Percentiles rank a stretch among this genome's conserved stretches.
phyloP scores from a whole-genome alignment of 2,888 invertebrate genomes.

The Drosophila conformis region DNA sequence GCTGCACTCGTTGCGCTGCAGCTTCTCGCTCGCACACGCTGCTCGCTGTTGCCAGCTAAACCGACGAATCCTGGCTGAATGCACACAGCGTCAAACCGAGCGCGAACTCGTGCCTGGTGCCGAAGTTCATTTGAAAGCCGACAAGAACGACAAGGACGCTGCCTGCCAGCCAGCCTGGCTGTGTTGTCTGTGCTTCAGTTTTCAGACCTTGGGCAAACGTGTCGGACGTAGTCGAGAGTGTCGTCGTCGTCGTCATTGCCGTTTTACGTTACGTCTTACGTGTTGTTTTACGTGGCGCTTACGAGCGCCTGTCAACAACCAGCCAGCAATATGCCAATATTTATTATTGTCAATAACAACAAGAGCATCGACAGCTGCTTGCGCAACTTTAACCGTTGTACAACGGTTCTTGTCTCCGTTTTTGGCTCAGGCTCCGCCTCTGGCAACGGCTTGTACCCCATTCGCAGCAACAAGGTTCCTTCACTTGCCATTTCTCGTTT shows the following conservation, averaged over 20 bases:
- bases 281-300: slow-evolving; percentile 31
- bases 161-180: slow-evolving; percentile 18
- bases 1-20: slow-evolving; percentile 20
- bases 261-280: slow-evolving; percentile 70
- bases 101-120: slow-evolving; percentile 21
- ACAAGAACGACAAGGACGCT: slow-evolving; percentile 18
- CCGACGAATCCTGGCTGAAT: slow-evolving; percentile 77
- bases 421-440: neutral
- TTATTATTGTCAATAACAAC: slow-evolving; percentile 65
- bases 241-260: slow-evolving; percentile 27
- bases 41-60: slow-evolving; percentile 47
- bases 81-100: slow-evolving; percentile 48
- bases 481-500: slow-evolving; percentile 40
- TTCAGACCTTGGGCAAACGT: slow-evolving; percentile 82
- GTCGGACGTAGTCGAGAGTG: slow-evolving; percentile 68
- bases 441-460: slow-evolving; percentile 13
- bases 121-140: slow-evolving; percentile 20
- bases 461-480: slow-evolving; percentile 61
- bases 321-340: slow-evolving; percentile 66
- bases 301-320: slow-evolving; percentile 29
- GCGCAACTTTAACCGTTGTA: slow-evolving; percentile 9
- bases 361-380: slow-evolving; percentile 32
- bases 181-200: slow-evolving; percentile 68
- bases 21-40: slow-evolving; percentile 60
- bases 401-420: neutral